Percentiles rank a stretch among this genome's conserved stretches.
Conservation (phyloP, 2,113 vertebrate genomes). For the Gracilinanus agilis region DNA sequence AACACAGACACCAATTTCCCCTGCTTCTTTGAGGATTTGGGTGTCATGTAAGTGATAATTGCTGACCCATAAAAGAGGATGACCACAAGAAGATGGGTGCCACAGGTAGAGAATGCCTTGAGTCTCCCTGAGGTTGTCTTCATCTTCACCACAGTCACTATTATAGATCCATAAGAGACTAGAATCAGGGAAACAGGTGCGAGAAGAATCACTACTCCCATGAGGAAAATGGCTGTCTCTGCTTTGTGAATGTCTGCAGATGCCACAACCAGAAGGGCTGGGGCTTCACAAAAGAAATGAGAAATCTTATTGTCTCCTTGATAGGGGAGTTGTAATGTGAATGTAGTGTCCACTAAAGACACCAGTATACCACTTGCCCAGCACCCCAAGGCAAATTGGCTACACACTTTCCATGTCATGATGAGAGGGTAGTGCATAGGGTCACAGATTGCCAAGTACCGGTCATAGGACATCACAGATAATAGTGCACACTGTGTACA, state of each 20-base stretch:
- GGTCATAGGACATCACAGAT: slow-evolving; percentile 77
- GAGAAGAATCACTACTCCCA: slow-evolving; percentile 33
- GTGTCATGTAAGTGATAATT: slow-evolving; percentile 69
- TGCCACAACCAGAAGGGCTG: slow-evolving; percentile 73
- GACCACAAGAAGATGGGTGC: slow-evolving; percentile 58
- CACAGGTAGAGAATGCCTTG: slow-evolving; percentile 75
- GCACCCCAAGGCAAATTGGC: slow-evolving; percentile 23
- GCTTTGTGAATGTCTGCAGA: slow-evolving; percentile 53
- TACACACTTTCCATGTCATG: slow-evolving; percentile 55
- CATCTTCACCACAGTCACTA: slow-evolving; percentile 55
- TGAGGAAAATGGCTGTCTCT: slow-evolving; percentile 42
- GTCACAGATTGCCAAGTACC: slow-evolving; percentile 68
- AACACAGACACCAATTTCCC: slow-evolving; percentile 71
- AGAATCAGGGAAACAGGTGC: slow-evolving; percentile 70
- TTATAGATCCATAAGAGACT: slow-evolving; percentile 74
- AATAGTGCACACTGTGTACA: slow-evolving; percentile 69
- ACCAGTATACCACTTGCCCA: slow-evolving; percentile 67
- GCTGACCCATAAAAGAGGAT: slow-evolving; percentile 69
- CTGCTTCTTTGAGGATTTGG: slow-evolving; percentile 61
- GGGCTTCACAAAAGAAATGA: slow-evolving; percentile 81
- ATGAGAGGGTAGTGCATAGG: slow-evolving; percentile 66
- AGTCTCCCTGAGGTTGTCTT: slow-evolving; percentile 43
- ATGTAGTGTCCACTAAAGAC: slow-evolving; percentile 69
- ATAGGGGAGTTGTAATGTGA: slow-evolving; percentile 69
- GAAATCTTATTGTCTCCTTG: slow-evolving; percentile 66